Base-by-base conservation (phyloP, 2,888 invertebrate species). In the Hydrotaea diabolus region DNA sequence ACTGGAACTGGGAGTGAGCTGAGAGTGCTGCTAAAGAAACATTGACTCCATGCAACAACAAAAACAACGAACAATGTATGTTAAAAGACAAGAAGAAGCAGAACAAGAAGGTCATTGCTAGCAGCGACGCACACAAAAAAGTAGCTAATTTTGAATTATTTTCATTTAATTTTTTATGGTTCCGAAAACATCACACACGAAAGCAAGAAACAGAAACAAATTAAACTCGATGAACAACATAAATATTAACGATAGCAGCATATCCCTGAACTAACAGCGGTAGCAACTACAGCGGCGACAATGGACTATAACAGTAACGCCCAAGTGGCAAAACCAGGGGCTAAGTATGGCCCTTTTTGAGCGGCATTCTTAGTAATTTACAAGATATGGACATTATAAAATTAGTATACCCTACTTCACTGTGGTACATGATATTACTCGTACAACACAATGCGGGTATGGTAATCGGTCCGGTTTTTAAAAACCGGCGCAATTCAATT, bases 271-370 rank as follows among this genome's bases (percentile, higher is more conserved):
- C n/a, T n/a, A n/a, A n/a, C n/a, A n/a, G 59, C 13, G 59, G 26
- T 26, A 23, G 59, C 62, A 59, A 62, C 31, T n/a, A 62, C 62
- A 26, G n/a, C 31, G 36, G 31, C 36, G 26, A 19, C 59, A 31
- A n/a, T 62, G n/a, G n/a, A n/a, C 62, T n/a, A n/a, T 62, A 62
- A 62, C 62, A 62, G 62, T 62, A 62, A 62, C 13, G 31, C 26
- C n/a, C n/a, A n/a, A n/a, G n/a, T n/a, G n/a, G n/a, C n/a, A n/a
- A n/a, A n/a, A n/a, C n/a, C n/a, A n/a, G n/a, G n/a, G n/a, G n/a
- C n/a, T n/a, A n/a, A n/a, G n/a, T n/a, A n/a, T n/a, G n/a, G n/a
- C n/a, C n/a, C n/a, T n/a, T n/a, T n/a, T n/a, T n/a, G n/a, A n/a
- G n/a, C n/a, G n/a, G n/a, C n/a, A n/a, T n/a, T n/a, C n/a, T n/a